A percentile compares a stretch with the other conserved stretches of the same genome.
Conservation (phyloP, 2,797 vertebrate species). For the Acanthis flammea region DNA sequence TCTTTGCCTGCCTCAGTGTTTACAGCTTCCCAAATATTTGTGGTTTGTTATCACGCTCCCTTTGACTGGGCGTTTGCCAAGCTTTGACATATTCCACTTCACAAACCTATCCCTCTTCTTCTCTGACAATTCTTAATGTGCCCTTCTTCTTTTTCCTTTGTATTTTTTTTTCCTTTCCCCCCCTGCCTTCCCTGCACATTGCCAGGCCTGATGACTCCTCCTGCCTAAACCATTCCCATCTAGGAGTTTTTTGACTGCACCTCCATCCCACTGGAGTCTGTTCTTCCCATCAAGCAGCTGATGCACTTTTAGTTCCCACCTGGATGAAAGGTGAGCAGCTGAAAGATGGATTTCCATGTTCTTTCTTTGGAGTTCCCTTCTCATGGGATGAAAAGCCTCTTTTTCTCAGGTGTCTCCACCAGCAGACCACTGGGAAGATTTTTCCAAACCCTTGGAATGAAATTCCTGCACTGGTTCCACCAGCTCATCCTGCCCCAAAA, state of each 20-base stretch:
- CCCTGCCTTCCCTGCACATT: background rate
- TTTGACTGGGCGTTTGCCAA: slow-evolving; percentile 17
- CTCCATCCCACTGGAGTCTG: background rate
- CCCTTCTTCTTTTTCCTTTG: accelerated
- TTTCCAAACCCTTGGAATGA: background rate
- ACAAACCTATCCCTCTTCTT: background rate
- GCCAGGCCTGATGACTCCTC: background rate
- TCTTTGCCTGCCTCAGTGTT: background rate
- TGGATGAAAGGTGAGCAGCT: background rate
- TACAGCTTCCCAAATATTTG: slow-evolving; percentile 21
- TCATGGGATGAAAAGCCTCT: background rate
- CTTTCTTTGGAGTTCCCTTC: background rate
- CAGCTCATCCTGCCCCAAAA: background rate
- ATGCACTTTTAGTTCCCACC: background rate
- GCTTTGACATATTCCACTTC: background rate
- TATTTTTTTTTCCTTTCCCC: accelerated
- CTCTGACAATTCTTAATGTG: background rate
- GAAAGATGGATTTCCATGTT: background rate
- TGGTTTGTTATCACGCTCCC: background rate
- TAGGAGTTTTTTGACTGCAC: background rate
- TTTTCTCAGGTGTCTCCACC: background rate
- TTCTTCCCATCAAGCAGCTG: background rate
- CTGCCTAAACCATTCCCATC: background rate
- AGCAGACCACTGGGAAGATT: background rate
- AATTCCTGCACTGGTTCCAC: background rate